Conservation (phyloP, 2,888 invertebrate genomes). For the Ariolimax columbianus region DNA sequence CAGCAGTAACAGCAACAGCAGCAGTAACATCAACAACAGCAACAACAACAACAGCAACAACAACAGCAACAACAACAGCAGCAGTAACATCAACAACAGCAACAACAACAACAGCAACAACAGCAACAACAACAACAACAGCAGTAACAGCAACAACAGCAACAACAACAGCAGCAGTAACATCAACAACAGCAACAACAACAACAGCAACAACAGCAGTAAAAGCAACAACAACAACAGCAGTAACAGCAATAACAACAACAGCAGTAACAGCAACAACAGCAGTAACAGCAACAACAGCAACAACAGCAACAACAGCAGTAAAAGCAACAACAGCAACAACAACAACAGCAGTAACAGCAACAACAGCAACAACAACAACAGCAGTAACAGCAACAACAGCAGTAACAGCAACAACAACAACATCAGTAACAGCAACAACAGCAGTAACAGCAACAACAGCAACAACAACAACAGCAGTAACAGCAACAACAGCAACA, state of each 20-base stretch:
- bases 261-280: neutral
- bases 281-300: neutral
- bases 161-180: no score
- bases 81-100: no score
- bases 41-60: no score
- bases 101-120: neutral
- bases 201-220: neutral
- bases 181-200: no score
- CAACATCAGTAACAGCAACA: no score
- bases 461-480: no score
- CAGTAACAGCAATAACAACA: neutral
- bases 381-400: neutral
- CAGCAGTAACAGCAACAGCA: neutral
- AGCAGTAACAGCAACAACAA: no score
- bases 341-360: neutral
- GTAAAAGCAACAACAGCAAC: neutral
- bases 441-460: no score
- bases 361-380: neutral
- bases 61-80: no score
- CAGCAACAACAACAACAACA: slow-evolving; percentile 1
- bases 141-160: neutral
- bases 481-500: no score
- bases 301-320: neutral
- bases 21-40: no score
- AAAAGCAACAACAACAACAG: neutral